These are phyloP conservation scores for Dolichoris vasculosae DNA, from an alignment of 1,140 invertebrate species.

Conservation along the genomic window DNA sequence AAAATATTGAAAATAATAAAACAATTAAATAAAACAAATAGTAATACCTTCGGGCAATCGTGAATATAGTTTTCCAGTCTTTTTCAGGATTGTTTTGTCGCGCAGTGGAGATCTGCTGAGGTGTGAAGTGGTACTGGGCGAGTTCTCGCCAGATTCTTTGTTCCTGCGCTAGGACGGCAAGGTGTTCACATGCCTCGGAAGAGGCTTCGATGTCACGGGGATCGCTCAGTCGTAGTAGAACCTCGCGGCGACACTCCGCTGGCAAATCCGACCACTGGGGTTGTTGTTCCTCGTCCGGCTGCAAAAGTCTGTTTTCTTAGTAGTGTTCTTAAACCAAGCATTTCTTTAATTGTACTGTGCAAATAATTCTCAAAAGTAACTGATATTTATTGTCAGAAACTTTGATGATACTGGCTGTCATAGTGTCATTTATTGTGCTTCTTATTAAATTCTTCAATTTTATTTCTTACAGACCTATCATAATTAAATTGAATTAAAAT, in stretches of 20 bases:
- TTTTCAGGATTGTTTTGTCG: constrained; percentile 78
- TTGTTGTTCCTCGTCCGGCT: constrained; percentile 88
- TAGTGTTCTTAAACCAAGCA: not conserved
- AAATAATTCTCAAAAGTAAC: too few relatives aligned
- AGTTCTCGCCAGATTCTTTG: constrained; percentile 94
- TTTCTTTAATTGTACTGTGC: not conserved
- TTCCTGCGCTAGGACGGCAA: constrained; percentile 88
- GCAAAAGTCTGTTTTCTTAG: not conserved
- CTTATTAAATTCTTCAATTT: too few relatives aligned
- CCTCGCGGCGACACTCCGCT: constrained; percentile 93
- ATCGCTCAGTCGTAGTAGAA: constrained; percentile 91
- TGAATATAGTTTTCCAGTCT: constrained; percentile 74
- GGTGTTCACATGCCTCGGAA: constrained; percentile 80
- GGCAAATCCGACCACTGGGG: constrained; percentile 93
- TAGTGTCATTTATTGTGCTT: too few relatives aligned
- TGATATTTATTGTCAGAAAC: too few relatives aligned
- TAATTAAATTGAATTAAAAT: too few relatives aligned
- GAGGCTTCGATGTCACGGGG: constrained; percentile 90
- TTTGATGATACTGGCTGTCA: too few relatives aligned
- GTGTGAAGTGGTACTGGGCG: constrained; percentile 93
- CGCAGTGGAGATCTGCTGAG: constrained; percentile 82
- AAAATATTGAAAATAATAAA: too few relatives aligned
- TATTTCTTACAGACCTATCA: too few relatives aligned
- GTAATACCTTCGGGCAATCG: constrained; percentile 68
- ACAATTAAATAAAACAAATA: not conserved